These are phyloP conservation scores for Lates calcarifer DNA, from an alignment of 2,113 vertebrate genomes.

Conservation along the genomic window DNA sequence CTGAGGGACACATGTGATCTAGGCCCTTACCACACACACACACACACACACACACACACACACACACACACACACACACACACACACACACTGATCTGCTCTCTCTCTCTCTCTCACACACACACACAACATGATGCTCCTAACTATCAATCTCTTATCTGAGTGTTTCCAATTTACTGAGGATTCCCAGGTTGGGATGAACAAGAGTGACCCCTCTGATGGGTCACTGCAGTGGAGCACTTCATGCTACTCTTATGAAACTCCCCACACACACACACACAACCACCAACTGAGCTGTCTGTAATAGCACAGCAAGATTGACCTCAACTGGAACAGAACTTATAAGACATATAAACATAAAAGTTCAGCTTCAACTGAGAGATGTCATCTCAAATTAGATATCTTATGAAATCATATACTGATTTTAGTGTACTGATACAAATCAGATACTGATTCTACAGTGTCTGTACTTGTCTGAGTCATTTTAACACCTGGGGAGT, in stretches of 20 bases:
- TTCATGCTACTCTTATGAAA: conserved; percentile 2
- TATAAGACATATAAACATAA: not conserved
- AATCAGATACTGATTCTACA: not conserved
- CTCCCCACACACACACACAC: not conserved
- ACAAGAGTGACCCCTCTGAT: conserved; percentile 29
- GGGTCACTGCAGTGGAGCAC: conserved; percentile 26
- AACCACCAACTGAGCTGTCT: not conserved
- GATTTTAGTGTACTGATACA: not conserved
- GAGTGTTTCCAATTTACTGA: conserved; percentile 46
- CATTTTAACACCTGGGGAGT: not conserved
- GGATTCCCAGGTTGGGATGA: conserved; percentile 38
- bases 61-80: not conserved
- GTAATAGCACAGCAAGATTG: not conserved
- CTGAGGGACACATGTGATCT: not conserved
- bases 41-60: no score
- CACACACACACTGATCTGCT: not conserved
- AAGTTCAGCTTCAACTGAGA: not conserved
- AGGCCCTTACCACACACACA: no score
- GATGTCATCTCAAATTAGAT: not conserved
- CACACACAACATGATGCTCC: not conserved
- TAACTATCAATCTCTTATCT: conserved; percentile 16
- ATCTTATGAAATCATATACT: not conserved
- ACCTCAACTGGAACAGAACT: not conserved
- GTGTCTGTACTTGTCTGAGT: no score
- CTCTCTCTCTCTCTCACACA: no score